Conservation (phyloP, 2,113 vertebrate species). For the Mionectes macconnelli region DNA sequence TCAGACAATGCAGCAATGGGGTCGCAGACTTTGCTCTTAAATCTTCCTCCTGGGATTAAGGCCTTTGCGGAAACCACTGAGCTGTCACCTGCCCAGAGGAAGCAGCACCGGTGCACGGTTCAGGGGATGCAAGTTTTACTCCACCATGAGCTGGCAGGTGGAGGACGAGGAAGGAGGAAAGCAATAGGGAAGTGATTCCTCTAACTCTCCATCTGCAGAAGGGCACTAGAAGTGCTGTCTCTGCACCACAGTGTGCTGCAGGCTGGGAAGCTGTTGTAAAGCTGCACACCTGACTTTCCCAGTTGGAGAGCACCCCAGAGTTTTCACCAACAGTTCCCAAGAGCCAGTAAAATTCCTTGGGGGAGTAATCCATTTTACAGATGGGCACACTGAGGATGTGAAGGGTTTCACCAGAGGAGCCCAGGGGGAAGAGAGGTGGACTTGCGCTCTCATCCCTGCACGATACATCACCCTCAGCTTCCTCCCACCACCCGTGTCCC, state of each 20-base stretch:
- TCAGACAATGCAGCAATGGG: neutral
- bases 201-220: neutral
- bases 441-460: neutral
- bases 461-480: neutral
- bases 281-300: neutral
- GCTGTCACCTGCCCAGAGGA: neutral
- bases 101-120: neutral
- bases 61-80: fast-evolving
- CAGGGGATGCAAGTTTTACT: neutral
- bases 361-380: neutral
- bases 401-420: neutral
- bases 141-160: neutral
- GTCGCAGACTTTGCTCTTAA: neutral
- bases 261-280: neutral
- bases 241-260: fast-evolving
- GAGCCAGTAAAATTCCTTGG: neutral
- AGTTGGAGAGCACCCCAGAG: fast-evolving
- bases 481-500: neutral
- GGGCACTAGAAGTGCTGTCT: neutral
- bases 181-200: fast-evolving
- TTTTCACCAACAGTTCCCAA: neutral
- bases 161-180: neutral
- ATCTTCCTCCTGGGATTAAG: neutral
- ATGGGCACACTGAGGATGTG: neutral
- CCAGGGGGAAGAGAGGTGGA: neutral